phyloP scores from a whole-genome alignment of 2,113 vertebrate genomes.

The Gila orcuttii region DNA sequence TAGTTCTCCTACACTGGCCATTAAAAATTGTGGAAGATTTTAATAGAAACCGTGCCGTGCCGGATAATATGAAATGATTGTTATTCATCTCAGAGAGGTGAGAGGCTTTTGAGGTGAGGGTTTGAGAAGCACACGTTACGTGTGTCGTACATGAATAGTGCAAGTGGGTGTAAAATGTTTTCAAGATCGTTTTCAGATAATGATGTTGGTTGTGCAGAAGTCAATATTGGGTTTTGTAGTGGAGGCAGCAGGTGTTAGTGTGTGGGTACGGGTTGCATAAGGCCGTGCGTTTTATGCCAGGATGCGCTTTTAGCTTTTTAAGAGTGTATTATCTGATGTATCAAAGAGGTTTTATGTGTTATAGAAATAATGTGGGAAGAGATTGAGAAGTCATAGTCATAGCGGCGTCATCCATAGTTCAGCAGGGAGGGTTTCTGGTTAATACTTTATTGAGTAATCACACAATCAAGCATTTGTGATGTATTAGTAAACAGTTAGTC shows the following conservation, averaged over 20 bases:
- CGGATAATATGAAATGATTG: constrained; percentile 39
- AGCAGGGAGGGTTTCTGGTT: neutral
- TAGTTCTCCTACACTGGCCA: neutral
- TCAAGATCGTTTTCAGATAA: constrained; percentile 28
- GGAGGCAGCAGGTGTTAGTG: constrained; percentile 22
- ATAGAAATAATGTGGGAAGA: neutral
- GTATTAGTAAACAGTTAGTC: constrained; percentile 1
- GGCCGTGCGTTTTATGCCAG: neutral
- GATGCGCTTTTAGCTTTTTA: neutral
- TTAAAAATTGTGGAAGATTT: constrained; percentile 16
- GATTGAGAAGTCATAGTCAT: neutral
- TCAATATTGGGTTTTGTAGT: constrained; percentile 27
- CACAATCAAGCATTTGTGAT: neutral
- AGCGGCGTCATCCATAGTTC: neutral
- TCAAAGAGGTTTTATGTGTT: neutral
- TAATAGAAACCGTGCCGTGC: neutral
- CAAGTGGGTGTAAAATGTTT: constrained; percentile 19
- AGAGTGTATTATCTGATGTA: constrained; percentile 9
- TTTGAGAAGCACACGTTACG: constrained; percentile 25
- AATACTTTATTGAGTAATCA: neutral
- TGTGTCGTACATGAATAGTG: constrained; percentile 3
- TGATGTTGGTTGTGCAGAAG: constrained; percentile 25
- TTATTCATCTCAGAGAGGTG: constrained; percentile 44
- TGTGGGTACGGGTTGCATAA: constrained; percentile 2
- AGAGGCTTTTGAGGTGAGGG: constrained; percentile 30